These are phyloP conservation scores for Coracias cyanogaster DNA, from an alignment of 2,797 vertebrate genomes.

Conservation along the genomic window DNA sequence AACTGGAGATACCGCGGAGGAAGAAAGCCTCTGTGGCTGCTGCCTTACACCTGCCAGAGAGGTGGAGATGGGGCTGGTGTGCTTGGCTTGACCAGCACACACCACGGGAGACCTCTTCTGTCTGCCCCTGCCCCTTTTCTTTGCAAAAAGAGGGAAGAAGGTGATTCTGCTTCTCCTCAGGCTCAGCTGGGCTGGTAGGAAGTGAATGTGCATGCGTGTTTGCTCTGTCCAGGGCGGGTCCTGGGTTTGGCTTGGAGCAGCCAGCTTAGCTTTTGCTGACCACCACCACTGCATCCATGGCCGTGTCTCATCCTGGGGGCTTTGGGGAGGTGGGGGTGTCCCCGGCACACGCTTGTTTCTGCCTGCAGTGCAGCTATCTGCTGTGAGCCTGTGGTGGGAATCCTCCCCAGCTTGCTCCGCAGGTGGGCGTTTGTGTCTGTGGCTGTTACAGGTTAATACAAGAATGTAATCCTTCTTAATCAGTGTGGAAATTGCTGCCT, in stretches of 20 bases:
- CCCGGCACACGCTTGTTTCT: rapidly evolving
- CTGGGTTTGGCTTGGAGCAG: not conserved
- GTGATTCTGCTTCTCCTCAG: not conserved
- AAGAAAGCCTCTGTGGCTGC: not conserved
- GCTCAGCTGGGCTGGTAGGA: not conserved
- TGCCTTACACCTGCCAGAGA: not conserved
- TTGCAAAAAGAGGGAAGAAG: not conserved
- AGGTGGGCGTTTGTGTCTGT: rapidly evolving
- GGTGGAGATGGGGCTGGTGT: not conserved
- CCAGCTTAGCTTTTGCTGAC: not conserved
- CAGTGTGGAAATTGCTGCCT: not conserved
- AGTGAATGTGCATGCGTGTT: rapidly evolving
- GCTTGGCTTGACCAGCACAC: not conserved
- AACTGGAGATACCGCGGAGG: not conserved
- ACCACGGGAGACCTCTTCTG: not conserved
- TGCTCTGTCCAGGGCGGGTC: not conserved
- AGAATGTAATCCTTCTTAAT: not conserved
- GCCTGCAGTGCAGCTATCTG: not conserved
- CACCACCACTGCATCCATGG: not conserved
- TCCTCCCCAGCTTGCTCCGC: not conserved
- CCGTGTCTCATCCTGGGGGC: not conserved
- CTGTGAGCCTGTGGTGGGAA: not conserved
- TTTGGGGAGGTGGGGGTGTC: not conserved
- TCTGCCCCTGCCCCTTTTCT: not conserved
- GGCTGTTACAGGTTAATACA: not conserved